Evolutionary conservation across 2,888 invertebrate genomes (phyloP).

Genomic region (Cryptocephalus moraei): DNA sequence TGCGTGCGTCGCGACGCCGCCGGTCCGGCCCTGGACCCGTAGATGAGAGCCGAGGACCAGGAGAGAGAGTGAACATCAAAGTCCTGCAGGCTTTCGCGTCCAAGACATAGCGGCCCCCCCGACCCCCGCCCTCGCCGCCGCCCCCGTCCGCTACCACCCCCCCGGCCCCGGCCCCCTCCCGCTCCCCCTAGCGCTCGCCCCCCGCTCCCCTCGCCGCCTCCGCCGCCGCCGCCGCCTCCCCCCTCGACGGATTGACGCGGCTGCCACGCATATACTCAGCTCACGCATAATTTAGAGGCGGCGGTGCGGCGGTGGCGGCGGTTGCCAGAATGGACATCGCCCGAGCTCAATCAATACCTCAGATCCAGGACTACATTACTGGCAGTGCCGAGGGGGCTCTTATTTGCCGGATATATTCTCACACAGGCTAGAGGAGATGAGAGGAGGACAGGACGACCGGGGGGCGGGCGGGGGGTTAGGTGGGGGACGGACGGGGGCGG

Average conservation of each 20-base stretch:
- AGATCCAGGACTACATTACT: slow-evolving; percentile 34
- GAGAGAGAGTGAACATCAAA: slow-evolving; percentile 31
- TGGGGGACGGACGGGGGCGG: too few relatives aligned
- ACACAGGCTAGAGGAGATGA: too few relatives aligned
- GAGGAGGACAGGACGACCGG: too few relatives aligned
- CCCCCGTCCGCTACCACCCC: not conserved
- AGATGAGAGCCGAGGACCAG: slow-evolving; percentile 11
- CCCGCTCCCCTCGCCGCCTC: not conserved
- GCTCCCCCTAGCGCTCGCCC: slow-evolving; percentile 22
- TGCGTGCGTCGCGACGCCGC: not conserved
- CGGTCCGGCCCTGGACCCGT: slow-evolving; percentile 6
- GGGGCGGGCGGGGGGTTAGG: too few relatives aligned
- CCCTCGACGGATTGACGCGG: slow-evolving; percentile 29
- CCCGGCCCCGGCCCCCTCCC: slow-evolving; percentile 1
- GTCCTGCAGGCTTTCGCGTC: slow-evolving; percentile 26
- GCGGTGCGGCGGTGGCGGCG: slow-evolving; percentile 4
- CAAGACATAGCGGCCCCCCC: slow-evolving; percentile 21
- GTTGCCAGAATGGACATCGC: slow-evolving; percentile 39
- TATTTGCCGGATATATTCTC: too few relatives aligned
- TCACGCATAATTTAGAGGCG: slow-evolving; percentile 42
- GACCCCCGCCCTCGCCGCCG: not conserved
- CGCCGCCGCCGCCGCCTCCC: slow-evolving; percentile 1
- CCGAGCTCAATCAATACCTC: slow-evolving; percentile 37
- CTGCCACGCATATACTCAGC: slow-evolving; percentile 39
- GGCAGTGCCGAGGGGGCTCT: slow-evolving; percentile 12